A percentile compares a stretch with the other conserved stretches of the same genome.
Evolutionary conservation across 2,797 vertebrate species (phyloP).

Genomic region (Sebastes minor): DNA sequence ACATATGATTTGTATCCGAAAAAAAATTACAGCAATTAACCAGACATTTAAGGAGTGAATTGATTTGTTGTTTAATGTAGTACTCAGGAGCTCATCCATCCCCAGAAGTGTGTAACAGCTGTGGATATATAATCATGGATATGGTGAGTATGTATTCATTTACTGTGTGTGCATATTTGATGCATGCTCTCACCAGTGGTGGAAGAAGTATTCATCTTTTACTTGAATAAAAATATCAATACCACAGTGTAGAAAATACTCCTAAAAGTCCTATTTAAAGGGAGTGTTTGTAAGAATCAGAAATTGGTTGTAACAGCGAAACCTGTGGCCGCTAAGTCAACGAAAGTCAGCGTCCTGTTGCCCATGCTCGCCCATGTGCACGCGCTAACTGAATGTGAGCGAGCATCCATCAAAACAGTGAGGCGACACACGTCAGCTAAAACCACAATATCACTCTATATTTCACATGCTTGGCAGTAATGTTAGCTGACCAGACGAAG

Average conservation of each 20-base stretch:
- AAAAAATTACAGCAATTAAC: background rate
- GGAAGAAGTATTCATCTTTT: background rate
- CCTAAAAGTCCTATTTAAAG: background rate
- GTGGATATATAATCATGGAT: constrained; percentile 89
- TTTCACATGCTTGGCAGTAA: too few relatives aligned
- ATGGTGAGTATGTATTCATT: constrained; percentile 79
- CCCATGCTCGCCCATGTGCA: too few relatives aligned
- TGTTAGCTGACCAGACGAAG: too few relatives aligned
- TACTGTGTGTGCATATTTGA: background rate
- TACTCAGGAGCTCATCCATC: constrained; percentile 91
- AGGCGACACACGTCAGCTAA: too few relatives aligned
- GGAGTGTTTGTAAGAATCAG: too few relatives aligned
- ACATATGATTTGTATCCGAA: background rate
- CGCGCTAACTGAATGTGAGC: too few relatives aligned
- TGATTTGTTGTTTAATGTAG: constrained; percentile 58
- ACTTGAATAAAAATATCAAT: background rate
- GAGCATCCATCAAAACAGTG: too few relatives aligned
- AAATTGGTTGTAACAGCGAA: too few relatives aligned
- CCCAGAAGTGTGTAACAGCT: constrained; percentile 89
- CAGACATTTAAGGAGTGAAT: background rate
- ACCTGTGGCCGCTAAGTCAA: too few relatives aligned
- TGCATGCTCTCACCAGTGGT: background rate
- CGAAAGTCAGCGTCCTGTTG: too few relatives aligned
- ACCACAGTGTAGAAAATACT: background rate
- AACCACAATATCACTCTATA: too few relatives aligned